These are phyloP conservation scores for Sinocyclocheilus anshuiensis DNA, from an alignment of 2,113 vertebrate genomes.

Conservation along the genomic window DNA sequence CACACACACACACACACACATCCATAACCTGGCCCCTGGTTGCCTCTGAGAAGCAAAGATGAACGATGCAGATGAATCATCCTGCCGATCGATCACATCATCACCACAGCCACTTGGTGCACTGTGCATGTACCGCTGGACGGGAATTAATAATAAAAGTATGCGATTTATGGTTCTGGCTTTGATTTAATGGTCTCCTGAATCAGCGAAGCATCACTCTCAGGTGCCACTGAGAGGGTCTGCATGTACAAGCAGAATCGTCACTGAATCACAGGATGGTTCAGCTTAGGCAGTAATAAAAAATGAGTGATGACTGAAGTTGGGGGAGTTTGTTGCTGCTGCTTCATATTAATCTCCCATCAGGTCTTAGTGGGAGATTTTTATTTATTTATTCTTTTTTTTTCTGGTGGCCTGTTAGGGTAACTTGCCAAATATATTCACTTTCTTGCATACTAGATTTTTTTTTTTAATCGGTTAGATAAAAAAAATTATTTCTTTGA, in stretches of 20 bases:
- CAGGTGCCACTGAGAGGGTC: slow-evolving; percentile 23
- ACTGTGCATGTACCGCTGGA: slow-evolving; percentile 61
- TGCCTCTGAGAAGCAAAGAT: slow-evolving; percentile 71
- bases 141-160: slow-evolving; percentile 64
- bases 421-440: not conserved
- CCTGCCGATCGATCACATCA: slow-evolving; percentile 64
- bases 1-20: slow-evolving; percentile 54
- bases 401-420: not conserved
- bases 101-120: slow-evolving; percentile 59
- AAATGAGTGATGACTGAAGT: slow-evolving; percentile 36
- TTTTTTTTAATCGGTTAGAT: too few species aligned
- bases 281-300: not conserved
- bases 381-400: not conserved
- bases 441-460: too few species aligned
- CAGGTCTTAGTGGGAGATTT: not conserved
- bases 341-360: slow-evolving; percentile 7
- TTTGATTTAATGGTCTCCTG: slow-evolving; percentile 75
- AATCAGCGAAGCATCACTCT: slow-evolving; percentile 67
- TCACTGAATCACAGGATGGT: not conserved
- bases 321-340: slow-evolving; percentile 22
- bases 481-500: too few species aligned
- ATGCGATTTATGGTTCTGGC: slow-evolving; percentile 69
- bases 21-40: slow-evolving; percentile 62
- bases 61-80: slow-evolving; percentile 56
- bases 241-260: slow-evolving; percentile 15